phyloP scores from a whole-genome alignment of 2,888 invertebrate genomes.

The Yponomeuta sedellus region DNA sequence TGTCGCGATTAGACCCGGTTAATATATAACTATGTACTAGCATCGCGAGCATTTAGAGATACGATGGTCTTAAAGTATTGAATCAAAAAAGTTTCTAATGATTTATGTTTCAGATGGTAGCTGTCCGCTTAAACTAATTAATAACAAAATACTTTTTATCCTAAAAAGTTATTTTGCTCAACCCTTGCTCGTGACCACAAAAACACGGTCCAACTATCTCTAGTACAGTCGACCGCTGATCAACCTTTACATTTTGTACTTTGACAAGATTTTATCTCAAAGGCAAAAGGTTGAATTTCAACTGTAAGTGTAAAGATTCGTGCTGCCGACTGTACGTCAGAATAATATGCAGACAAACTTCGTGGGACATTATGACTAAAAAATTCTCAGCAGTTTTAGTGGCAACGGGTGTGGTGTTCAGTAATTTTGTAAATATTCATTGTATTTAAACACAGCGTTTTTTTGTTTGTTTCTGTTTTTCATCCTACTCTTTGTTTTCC shows the following conservation, averaged over 20 bases:
- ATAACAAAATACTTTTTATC: background rate
- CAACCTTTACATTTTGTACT: too few relatives aligned
- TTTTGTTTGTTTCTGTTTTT: background rate
- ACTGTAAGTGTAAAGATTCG: too few relatives aligned
- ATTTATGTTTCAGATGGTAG: constrained; percentile 66
- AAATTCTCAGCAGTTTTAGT: background rate
- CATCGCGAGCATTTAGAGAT: too few relatives aligned
- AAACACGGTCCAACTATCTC: background rate
- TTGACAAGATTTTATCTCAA: too few relatives aligned
- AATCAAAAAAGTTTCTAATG: constrained; percentile 34
- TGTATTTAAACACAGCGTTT: background rate
- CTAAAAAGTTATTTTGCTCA: background rate
- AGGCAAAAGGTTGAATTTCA: too few relatives aligned
- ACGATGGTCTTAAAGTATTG: too few relatives aligned
- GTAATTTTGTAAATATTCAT: background rate
- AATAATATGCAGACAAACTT: too few relatives aligned
- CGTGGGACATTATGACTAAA: too few relatives aligned
- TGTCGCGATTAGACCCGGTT: too few relatives aligned
- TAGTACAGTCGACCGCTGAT: too few relatives aligned
- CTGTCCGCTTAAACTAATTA: constrained; percentile 25
- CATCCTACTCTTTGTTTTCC: background rate
- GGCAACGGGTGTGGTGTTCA: background rate
- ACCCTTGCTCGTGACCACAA: background rate
- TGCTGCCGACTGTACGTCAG: too few relatives aligned
- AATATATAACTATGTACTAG: too few relatives aligned